phyloP scores from a whole-genome alignment of 1,140 invertebrate genomes.

The Eupristina koningsbergeri region DNA sequence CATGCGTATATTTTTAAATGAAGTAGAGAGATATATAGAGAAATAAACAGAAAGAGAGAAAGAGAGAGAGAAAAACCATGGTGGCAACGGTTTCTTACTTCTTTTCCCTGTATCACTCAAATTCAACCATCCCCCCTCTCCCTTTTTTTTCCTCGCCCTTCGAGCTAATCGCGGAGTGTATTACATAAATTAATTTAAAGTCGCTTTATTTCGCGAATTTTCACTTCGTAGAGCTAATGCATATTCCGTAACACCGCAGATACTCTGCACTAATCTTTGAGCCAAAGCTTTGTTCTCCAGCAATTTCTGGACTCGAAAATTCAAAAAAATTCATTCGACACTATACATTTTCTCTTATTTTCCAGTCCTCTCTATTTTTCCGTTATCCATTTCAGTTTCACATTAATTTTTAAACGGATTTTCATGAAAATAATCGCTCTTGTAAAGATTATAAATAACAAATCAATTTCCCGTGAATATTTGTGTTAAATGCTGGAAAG shows the following conservation, averaged over 20 bases:
- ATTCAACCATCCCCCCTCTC: too few relatives aligned
- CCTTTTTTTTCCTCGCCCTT: constrained; percentile 18
- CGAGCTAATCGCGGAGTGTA: constrained; percentile 47
- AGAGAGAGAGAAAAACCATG: too few relatives aligned
- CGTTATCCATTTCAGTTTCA: neutral
- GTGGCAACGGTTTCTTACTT: neutral
- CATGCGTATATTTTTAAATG: constrained; percentile 39
- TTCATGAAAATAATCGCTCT: too few relatives aligned
- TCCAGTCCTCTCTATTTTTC: neutral
- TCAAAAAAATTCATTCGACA: constrained; percentile 22
- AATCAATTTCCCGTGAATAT: too few relatives aligned
- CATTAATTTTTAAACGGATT: neutral
- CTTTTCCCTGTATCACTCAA: constrained; percentile 43
- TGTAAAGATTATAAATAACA: too few relatives aligned
- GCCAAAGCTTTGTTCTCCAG: neutral
- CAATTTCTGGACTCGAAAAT: constrained; percentile 39
- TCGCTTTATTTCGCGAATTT: constrained; percentile 50
- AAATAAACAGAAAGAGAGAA: too few relatives aligned
- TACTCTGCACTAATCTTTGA: neutral
- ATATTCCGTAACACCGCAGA: constrained; percentile 44
- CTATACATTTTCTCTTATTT: neutral
- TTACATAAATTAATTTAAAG: constrained; percentile 52
- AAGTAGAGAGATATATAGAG: too few relatives aligned
- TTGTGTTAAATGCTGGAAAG: too few relatives aligned
- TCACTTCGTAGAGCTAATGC: constrained; percentile 51